A percentile compares a stretch with the other conserved stretches of the same genome.
Conservation (phyloP, 2,797 vertebrate genomes). For the Holocentrus rufus region DNA sequence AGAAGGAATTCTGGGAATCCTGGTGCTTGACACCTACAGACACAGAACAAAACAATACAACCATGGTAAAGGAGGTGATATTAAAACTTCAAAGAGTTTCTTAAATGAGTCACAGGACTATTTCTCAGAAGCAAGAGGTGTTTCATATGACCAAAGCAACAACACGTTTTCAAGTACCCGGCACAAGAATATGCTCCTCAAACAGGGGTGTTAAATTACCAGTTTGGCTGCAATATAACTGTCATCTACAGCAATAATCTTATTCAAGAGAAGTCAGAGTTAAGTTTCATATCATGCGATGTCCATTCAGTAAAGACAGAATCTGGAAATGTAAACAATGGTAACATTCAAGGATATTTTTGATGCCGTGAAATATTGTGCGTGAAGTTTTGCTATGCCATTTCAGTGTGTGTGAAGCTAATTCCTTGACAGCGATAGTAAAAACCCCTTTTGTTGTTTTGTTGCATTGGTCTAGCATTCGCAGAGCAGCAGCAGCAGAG, state of each 20-base stretch:
- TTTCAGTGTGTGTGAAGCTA: background rate
- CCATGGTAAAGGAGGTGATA: constrained; percentile 29
- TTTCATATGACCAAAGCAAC: constrained; percentile 50
- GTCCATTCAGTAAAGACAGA: constrained; percentile 1
- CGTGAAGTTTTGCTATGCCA: background rate
- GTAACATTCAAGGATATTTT: background rate
- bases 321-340: background rate
- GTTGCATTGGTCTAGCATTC: background rate
- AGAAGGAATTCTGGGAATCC: constrained; percentile 98
- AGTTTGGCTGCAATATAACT: constrained; percentile 10
- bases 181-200: constrained; percentile 33
- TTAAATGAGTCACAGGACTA: constrained; percentile 65
- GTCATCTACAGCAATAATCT: constrained; percentile 37
- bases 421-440: background rate
- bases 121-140: background rate
- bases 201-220: constrained; percentile 27
- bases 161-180: constrained; percentile 42
- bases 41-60: constrained; percentile 57
- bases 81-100: constrained; percentile 61
- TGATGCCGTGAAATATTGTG: background rate
- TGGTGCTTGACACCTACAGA: constrained; percentile 96
- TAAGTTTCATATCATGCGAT: background rate
- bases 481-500: background rate
- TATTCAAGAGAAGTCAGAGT: background rate
- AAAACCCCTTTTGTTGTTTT: background rate